Evolutionary conservation across 2,113 vertebrate species (phyloP).

Genomic region (Tenrec ecaudatus): DNA sequence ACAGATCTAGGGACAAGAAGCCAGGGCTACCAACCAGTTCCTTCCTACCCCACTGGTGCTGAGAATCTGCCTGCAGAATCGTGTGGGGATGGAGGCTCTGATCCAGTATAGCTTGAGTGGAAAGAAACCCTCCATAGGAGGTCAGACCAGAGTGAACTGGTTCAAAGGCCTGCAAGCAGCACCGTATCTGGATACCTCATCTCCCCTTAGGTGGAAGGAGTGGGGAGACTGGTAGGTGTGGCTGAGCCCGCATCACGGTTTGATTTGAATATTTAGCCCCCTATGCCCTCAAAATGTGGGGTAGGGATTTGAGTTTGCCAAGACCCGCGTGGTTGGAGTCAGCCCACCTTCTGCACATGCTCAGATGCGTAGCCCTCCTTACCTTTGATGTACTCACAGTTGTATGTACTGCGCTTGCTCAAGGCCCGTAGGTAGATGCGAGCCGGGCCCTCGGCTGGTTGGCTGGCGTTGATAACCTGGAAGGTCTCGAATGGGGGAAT

Average conservation of each 20-base stretch:
- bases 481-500: slow-evolving; percentile 83
- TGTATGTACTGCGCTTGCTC: slow-evolving; percentile 72
- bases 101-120: background rate
- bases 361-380: background rate
- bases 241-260: background rate
- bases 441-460: accelerated
- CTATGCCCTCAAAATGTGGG: background rate
- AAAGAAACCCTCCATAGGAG: background rate
- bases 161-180: background rate
- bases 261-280: background rate
- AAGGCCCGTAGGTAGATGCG: slow-evolving; percentile 71
- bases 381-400: slow-evolving; percentile 84
- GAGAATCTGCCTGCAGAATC: background rate
- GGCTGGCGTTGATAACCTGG: slow-evolving; percentile 46
- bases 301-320: background rate
- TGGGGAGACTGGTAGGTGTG: background rate
- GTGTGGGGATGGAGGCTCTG: no score
- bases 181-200: background rate
- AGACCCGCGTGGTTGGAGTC: background rate
- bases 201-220: background rate
- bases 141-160: background rate
- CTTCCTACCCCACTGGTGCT: background rate
- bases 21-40: background rate
- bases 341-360: background rate
- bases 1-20: background rate